Base-by-base conservation (phyloP, 1,140 invertebrate species). In the Doryteuthis pealeii region DNA sequence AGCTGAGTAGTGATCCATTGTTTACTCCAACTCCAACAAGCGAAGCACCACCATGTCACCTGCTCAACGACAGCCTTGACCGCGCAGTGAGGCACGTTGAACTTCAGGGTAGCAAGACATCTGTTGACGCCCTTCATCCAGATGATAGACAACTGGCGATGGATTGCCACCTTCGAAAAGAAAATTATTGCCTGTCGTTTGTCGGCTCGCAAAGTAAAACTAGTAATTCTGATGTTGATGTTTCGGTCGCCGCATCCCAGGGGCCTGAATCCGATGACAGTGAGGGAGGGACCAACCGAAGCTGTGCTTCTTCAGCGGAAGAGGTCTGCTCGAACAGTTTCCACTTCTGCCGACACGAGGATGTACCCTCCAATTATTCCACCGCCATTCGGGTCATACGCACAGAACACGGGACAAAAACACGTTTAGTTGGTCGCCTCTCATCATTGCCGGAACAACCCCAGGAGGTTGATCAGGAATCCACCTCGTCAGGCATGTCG, bases 151-250 rank as follows among this genome's bases (percentile, higher is more conserved):
- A 82, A 68, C 70, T 84, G 3, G 77, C 77, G 45, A 76, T 86
- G 2, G 75, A 83, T 72, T 86, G 84, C 70, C 79, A 79, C 54
- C 81, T 82, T 0, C 77, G 80, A 26, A 86, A 86, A 72, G 84
- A 86, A 45, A 82, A 82, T 12, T 86, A 86, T 70, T 83, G 83
- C 69, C 74, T 86, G 32, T 86, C 84, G 0, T 86, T 86, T 79
- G 81, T 81, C 76, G 82, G 81, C 2, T 84, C 82, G 2, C 83
- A 73, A 76, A 73, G 32, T 18, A 49, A 71, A 32, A 58, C 43
- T 6, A 76, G 71, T 28, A 70, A 58, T 10, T 83, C 84, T 14
- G 83, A 83, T 43, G 82, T 79, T 62, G 82, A 83, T 68, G 72
- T 80, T 3, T 83, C 82, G 10, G 76, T 83, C 76, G 79, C 77